Conservation (phyloP, 30 jellyfish, hydroid and myxozoan species). For the Aurelia coerulea region DNA sequence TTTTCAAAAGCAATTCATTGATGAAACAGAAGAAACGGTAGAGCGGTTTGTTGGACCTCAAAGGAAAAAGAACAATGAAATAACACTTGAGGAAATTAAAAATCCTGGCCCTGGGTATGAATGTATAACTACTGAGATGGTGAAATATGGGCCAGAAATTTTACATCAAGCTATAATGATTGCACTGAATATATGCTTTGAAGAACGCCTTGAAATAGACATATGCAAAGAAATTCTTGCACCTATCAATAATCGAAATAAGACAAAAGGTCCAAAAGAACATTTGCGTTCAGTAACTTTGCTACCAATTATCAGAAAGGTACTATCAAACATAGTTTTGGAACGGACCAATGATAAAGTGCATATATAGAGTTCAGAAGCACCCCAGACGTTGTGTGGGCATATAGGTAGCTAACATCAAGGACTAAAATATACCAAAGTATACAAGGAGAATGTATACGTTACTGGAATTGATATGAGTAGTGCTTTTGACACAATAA, state of each 20-base stretch:
- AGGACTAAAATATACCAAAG: conserved; percentile 4
- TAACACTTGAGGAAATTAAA: conserved; percentile 8
- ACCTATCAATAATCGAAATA: conserved; percentile 30
- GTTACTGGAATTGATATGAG: conserved; percentile 46
- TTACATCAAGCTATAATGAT: background rate
- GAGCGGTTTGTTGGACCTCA: background rate
- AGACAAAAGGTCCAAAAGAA: conserved; percentile 54
- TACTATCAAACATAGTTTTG: conserved; percentile 37
- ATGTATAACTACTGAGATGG: background rate
- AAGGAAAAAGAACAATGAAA: background rate
- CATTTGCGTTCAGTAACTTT: conserved; percentile 31
- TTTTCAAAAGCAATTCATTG: conserved; percentile 38
- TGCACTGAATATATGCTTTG: background rate
- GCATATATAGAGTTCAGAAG: conserved; percentile 33
- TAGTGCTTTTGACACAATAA: conserved; percentile 35
- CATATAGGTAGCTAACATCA: conserved; percentile 39
- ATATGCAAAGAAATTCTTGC: conserved; percentile 8
- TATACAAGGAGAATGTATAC: background rate
- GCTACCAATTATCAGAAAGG: background rate
- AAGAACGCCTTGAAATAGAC: background rate
- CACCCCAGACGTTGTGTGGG: conserved; percentile 64
- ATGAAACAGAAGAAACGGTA: background rate
- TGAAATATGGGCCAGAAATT: conserved; percentile 26
- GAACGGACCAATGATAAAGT: conserved; percentile 31
- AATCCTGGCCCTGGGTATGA: too few relatives aligned